phyloP scores from a whole-genome alignment of 2,888 invertebrate species.

The Drosophila sordidapex region DNA sequence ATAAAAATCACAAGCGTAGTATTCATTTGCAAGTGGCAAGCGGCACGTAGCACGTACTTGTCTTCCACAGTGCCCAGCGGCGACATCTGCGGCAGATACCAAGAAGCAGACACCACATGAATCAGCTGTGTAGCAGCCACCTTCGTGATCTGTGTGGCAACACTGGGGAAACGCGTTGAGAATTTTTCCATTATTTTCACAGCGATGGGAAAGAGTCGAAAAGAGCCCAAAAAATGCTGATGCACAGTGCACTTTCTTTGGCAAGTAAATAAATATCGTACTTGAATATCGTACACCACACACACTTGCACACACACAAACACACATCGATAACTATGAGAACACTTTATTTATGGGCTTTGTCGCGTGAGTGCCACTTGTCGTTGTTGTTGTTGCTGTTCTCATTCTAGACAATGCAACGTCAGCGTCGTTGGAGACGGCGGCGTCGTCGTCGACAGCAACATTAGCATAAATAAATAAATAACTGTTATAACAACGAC shows the following conservation, averaged over 20 bases:
- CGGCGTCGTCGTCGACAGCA: slow-evolving; percentile 46
- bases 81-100: slow-evolving; percentile 41
- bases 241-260: slow-evolving; percentile 56
- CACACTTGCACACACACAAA: slow-evolving; percentile 3
- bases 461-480: slow-evolving; percentile 78
- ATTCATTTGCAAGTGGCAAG: slow-evolving; percentile 49
- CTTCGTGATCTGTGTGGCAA: slow-evolving; percentile 48
- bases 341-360: slow-evolving; percentile 64
- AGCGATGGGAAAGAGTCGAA: slow-evolving; percentile 52
- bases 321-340: slow-evolving; percentile 60
- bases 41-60: slow-evolving; percentile 10
- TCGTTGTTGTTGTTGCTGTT: slow-evolving; percentile 54
- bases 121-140: slow-evolving; percentile 40
- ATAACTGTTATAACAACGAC: slow-evolving; percentile 69
- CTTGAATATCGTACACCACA: slow-evolving; percentile 41
- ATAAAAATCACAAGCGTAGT: slow-evolving; percentile 15
- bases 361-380: slow-evolving; percentile 73
- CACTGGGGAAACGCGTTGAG: slow-evolving; percentile 60
- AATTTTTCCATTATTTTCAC: slow-evolving; percentile 59
- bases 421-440: slow-evolving; percentile 44
- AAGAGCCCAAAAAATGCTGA: slow-evolving; percentile 22
- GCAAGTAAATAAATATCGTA: slow-evolving; percentile 36
- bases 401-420: slow-evolving; percentile 76
- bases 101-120: slow-evolving; percentile 23
- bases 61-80: slow-evolving; percentile 41